Base-by-base conservation (phyloP, 1,140 invertebrate genomes). In the Drosophila virilis region DNA sequence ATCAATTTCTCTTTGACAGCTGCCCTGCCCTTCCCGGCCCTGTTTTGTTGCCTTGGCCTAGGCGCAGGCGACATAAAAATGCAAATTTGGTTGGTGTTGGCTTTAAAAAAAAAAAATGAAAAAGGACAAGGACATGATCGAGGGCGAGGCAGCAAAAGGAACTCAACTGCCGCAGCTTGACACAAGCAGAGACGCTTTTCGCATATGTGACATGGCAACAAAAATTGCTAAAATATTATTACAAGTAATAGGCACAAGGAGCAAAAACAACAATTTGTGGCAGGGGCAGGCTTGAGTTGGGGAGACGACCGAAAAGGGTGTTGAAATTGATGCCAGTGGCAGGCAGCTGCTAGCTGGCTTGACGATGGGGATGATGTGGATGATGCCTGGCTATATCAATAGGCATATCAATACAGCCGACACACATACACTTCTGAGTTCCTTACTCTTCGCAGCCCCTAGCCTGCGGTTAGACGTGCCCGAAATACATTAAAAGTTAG, bases 171-270 rank as follows among this genome's bases (percentile, higher is more conserved):
- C 46, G 6, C 40, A 55, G 57, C 54, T 75, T 74, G 80, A 76
- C 64, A 71, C 51, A 59, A 64, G 68, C 8, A 28, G 46, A 48
- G 46, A 40, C 38, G 38, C 50, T 66, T 48, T 66, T 62, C 72
- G 84, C 83, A 86, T 86, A 86, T 89, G 84, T 89, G 84, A 86
- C 84, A 84, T 79, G 70, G 78, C 84, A 88, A 80, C 77, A 89
- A 84, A 89, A 88, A 88, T 89, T 88, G 74, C 70, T 80, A 78
- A 88, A 88, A 88, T 88, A 88, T 89, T 88, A 88, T 88, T 88
- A 89, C 84, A 88, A 88, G 84, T 86, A 89, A 89, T 88, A 88
- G 84, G 80, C 82, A 78, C 37, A 72, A 72, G 67, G 62, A 48
- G 75, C 59, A 73, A 37, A 55, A 68, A 37, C 60, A 68, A 50